phyloP scores from a whole-genome alignment of 2,888 invertebrate species.

The Cactoblastis cactorum region DNA sequence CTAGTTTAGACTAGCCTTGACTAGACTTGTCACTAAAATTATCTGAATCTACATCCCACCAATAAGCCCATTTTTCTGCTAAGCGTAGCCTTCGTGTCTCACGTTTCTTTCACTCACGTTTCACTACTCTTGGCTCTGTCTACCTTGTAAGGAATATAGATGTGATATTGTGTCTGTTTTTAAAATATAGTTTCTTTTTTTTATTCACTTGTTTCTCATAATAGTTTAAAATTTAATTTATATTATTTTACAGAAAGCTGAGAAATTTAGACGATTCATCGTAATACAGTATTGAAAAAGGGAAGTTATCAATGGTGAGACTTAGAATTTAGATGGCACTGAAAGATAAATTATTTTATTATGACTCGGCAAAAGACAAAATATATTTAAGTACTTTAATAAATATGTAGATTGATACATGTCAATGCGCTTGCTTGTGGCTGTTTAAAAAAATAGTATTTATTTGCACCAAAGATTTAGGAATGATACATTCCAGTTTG shows the following conservation, averaged over 20 bases:
- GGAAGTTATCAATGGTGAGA: neutral
- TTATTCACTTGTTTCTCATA: neutral
- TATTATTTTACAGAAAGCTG: conserved; percentile 44
- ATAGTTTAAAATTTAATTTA: neutral
- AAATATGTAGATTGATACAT: neutral
- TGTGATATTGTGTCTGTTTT: no score
- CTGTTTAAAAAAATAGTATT: conserved; percentile 19
- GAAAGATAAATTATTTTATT: neutral
- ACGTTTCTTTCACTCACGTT: no score
- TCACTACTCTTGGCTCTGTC: no score
- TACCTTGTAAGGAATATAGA: no score
- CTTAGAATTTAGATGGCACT: neutral
- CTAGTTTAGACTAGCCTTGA: no score
- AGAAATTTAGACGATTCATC: conserved; percentile 41
- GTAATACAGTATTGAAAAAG: conserved; percentile 22
- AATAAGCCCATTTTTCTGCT: no score
- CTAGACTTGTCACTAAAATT: no score
- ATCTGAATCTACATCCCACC: no score
- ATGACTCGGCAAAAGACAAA: conserved; percentile 3
- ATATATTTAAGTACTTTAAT: neutral
- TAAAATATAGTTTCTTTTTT: conserved; percentile 2
- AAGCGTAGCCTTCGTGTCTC: no score
- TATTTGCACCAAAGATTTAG: conserved; percentile 28
- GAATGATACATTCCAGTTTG: conserved; percentile 16
- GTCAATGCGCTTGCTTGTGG: conserved; percentile 1